Conservation (phyloP, 2,888 invertebrate species). For the Aromia moschata region DNA sequence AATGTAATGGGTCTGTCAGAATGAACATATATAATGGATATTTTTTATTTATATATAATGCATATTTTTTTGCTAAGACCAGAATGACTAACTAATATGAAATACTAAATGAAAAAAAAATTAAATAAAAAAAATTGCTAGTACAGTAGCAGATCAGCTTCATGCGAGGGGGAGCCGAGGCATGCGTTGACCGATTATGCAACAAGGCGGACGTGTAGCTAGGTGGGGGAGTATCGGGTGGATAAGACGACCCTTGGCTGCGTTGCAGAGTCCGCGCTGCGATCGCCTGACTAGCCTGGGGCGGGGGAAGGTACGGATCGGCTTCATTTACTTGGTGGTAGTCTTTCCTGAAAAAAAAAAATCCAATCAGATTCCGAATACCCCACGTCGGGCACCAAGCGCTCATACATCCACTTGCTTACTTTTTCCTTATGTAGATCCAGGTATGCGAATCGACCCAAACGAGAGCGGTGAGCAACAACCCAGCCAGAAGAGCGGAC, state of each 20-base stretch:
- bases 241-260: constrained; percentile 77
- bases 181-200: constrained; percentile 59
- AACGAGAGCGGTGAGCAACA: constrained; percentile 90
- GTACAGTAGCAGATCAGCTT: constrained; percentile 59
- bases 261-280: constrained; percentile 71
- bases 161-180: constrained; percentile 62
- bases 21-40: no score
- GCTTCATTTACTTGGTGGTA: constrained; percentile 87
- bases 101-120: not conserved
- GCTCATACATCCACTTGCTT: constrained; percentile 51
- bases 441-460: constrained; percentile 96
- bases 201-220: constrained; percentile 70
- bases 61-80: no score
- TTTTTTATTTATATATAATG: no score
- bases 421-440: constrained; percentile 95
- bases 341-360: constrained; percentile 70
- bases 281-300: constrained; percentile 69
- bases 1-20: no score
- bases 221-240: constrained; percentile 68
- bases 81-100: constrained; percentile 34
- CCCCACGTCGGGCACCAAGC: not conserved
- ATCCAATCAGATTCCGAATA: not conserved
- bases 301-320: constrained; percentile 79
- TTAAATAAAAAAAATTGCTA: constrained; percentile 56
- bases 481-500: constrained; percentile 86